These are phyloP conservation scores for Gallinago paraguaiae DNA, from an alignment of 2,113 vertebrate genomes.

Conservation along the genomic window DNA sequence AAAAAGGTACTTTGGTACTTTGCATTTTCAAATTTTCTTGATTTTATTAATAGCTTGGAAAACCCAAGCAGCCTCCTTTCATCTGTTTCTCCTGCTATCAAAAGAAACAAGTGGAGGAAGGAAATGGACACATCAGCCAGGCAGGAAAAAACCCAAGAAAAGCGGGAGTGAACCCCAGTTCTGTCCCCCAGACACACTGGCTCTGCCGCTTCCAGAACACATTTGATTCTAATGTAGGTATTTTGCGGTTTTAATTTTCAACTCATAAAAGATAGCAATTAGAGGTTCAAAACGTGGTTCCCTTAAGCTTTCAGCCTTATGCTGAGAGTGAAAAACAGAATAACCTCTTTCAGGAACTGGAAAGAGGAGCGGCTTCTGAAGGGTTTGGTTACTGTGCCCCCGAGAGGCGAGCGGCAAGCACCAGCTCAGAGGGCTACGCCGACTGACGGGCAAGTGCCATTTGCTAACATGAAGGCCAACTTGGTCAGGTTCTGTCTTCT, in stretches of 20 bases:
- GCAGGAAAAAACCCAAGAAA: background rate
- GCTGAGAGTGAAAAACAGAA: background rate
- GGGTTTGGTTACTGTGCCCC: background rate
- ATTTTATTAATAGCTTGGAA: background rate
- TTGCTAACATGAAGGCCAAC: background rate
- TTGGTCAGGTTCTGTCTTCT: background rate
- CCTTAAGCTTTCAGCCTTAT: background rate
- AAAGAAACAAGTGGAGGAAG: background rate
- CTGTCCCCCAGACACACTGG: fast-evolving
- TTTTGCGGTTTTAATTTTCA: background rate
- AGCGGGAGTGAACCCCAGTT: background rate
- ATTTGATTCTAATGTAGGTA: fast-evolving
- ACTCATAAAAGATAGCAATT: background rate
- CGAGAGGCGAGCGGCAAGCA: background rate
- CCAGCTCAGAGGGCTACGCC: background rate
- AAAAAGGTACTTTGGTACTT: background rate
- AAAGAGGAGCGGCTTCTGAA: background rate
- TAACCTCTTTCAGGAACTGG: background rate
- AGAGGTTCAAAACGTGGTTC: background rate
- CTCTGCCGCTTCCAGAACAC: background rate
- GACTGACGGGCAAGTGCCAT: background rate
- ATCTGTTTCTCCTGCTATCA: background rate
- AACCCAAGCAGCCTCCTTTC: background rate
- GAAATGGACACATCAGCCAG: background rate
- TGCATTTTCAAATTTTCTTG: background rate